Base-by-base conservation (phyloP, 1,140 invertebrate genomes). In the Idris sp. region DNA sequence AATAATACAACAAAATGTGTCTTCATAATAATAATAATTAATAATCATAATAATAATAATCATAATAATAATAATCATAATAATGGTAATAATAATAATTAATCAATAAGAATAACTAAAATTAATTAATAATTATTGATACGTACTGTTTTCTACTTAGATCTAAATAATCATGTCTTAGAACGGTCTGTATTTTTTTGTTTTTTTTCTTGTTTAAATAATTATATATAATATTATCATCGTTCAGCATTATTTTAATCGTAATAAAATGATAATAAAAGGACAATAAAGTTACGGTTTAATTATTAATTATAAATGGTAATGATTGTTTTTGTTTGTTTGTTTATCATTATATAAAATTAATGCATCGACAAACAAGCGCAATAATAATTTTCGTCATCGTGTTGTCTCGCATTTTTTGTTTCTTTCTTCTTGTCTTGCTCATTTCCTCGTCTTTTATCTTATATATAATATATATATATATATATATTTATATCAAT, bases 1-100 rank as follows among this genome's bases (percentile, higher is more conserved):
- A 87, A 87, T 87, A 87, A 87, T 87, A 87, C 86, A 87, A 87
- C 86, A 87, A 87, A 86, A 87, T 86, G 80, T 86, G 77, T 86
- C 77, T 84, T 84, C 77, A 84, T 84, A 82, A 84, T 84, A 83
- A 85, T 85, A 80, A 79, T 80, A 58, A 59, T 49, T 59, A 56
- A 41, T 62, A 62, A 62, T 83, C 79, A 81, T 81, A 79, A 82
- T 81, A n/a, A n/a, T n/a, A n/a, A n/a, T n/a, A n/a, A n/a, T n/a
- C n/a, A n/a, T 81, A 83, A 80, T 84, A 76, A 81, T 81, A 79
- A 35, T 65, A 64, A 73, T 64, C 28, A 72, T 72, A 56, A 72
- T 83, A 80, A 81, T 82, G 68, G 76, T 82, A 83, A 84, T 22
- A 22, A 22, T 22, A 22, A 22, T 78, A 81, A 79, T 44, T 65